Base-by-base conservation (phyloP, 2,113 vertebrate genomes). In the Thermophis baileyi region DNA sequence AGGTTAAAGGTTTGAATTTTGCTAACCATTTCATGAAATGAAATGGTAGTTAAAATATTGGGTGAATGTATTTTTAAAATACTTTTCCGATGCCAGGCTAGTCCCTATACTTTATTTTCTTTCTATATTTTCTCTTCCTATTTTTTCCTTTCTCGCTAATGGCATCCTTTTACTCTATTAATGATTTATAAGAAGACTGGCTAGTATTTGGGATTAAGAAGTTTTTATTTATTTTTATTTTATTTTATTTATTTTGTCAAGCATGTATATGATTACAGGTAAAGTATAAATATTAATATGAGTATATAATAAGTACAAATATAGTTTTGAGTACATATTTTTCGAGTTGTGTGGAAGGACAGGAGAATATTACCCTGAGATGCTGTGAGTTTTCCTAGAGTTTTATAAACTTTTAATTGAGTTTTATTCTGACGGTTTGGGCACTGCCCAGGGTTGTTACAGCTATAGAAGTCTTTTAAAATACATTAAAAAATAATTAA, bases 1-100 rank as follows among this genome's bases (percentile, higher is more conserved):
- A 93, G 94, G 96, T 96, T 95, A 93, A 92, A 95, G 44, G 16
- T 92, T 96, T 92, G 94, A 91, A 24, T 50, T 51, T 95, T 93
- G 87, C 90, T 91, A 95, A 94, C 46, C 93, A 60, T 88, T 94
- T 94, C 94, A 95, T 92, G 55, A 95, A 94, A 91, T 57, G n/a
- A 94, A 12, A 89, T 95, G 96, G 95, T 92, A 92, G n/a, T 18
- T 0, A 14, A 27, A 49, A 90, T 5, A 1, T 49, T 22, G 87
- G 90, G 6, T 40, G 47, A 22, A 22, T 94, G 40, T 30, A 94
- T 92, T 35, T 89, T 89, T 44, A 60, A 35, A 86, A 12, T 27
- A 40, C 27, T 49, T 35, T 54, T 46, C 35, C 1, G 1, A 0
- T 89, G 92, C 91, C 95, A 95, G 85, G 95, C 93, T 94, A 63